Percentiles rank a stretch among this genome's conserved stretches.
Evolutionary conservation across 1,140 invertebrate genomes (phyloP).

Genomic region (Spodoptera litura): DNA sequence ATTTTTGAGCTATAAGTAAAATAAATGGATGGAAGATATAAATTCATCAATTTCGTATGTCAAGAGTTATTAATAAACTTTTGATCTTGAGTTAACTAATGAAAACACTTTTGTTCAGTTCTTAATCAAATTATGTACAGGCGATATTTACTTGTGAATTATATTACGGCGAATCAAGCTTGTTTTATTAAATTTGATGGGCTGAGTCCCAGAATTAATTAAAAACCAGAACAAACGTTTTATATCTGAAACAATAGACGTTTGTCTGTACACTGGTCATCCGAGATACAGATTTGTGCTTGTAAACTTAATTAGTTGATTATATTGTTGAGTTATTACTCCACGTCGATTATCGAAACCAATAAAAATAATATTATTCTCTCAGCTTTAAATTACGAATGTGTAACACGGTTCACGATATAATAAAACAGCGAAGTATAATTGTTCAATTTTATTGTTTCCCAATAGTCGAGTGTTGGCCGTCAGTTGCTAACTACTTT

Average conservation of each 20-base stretch:
- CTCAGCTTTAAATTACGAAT: too few species aligned
- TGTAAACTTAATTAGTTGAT: too few species aligned
- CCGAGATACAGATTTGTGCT: background rate
- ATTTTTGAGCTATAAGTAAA: background rate
- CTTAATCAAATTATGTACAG: slow-evolving; percentile 41
- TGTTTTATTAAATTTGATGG: slow-evolving; percentile 40
- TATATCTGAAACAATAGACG: slow-evolving; percentile 20
- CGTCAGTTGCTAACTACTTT: background rate
- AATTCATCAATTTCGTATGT: slow-evolving; percentile 1
- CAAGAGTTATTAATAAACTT: slow-evolving; percentile 34
- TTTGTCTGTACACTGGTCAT: background rate
- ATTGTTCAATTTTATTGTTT: background rate
- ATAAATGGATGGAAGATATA: background rate
- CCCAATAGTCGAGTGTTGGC: background rate
- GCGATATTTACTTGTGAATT: slow-evolving; percentile 44
- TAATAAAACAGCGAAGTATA: background rate
- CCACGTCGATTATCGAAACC: too few species aligned
- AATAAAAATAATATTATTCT: too few species aligned
- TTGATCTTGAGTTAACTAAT: slow-evolving; percentile 38
- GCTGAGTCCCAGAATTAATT: slow-evolving; percentile 32
- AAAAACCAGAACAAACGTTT: slow-evolving; percentile 36
- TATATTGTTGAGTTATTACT: too few species aligned
- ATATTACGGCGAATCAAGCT: slow-evolving; percentile 35
- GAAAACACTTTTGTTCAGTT: slow-evolving; percentile 36
- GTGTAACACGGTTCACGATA: too few species aligned